Evolutionary conservation across 2,888 invertebrate species (phyloP), one percentile per base, ranked within the genome.

Genomic region (Caenorhabditis sp.): DNA sequence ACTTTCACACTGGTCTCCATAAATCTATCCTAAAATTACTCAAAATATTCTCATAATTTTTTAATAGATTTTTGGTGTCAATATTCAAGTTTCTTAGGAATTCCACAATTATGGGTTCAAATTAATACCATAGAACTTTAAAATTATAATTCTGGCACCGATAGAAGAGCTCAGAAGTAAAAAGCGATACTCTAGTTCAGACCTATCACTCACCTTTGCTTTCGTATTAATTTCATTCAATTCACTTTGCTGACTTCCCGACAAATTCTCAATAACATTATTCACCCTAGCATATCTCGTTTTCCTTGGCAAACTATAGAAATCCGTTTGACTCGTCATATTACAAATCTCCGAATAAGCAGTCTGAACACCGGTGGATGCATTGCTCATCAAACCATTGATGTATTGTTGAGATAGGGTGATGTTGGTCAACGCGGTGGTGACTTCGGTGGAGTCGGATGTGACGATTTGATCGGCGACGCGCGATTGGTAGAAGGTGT

Each of bases 271-370:
- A 17, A 71, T 63, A 10, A 71, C 60, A 25, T 71, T 56, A 21
- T 67, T 63, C 5, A 71, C 71, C 63, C 63, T 67, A 12, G 63
- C n/a, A 52, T 63, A 71, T 12, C 71, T 43, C 27, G 67, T 67
- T 21, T 49, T 63, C 43, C 67, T 71, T 23, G 71, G 71, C 23
- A 67, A 63, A 53, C 67, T 63, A 54, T 67, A 71, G 62, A 71
- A 71, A 36, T 61, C 65, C 1, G 67, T 63, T 10, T 59, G 52
- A 38, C 58, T 64, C 7, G 70, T 70, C 5, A 67, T 52, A 0
- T 62, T 49, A 1, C 36, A 20, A 50, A 70, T 70, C 26, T 63
- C 50, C 20, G 63, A 3, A 60, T 70, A 70, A 27, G 59, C 63
- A 50, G 62, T 58, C 20, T 62, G 66, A 50, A 70, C 66, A 63